Evolutionary conservation across 2,113 vertebrate genomes (phyloP), one percentile per base, ranked within the genome.

Genomic region (Gambusia holbrooki): DNA sequence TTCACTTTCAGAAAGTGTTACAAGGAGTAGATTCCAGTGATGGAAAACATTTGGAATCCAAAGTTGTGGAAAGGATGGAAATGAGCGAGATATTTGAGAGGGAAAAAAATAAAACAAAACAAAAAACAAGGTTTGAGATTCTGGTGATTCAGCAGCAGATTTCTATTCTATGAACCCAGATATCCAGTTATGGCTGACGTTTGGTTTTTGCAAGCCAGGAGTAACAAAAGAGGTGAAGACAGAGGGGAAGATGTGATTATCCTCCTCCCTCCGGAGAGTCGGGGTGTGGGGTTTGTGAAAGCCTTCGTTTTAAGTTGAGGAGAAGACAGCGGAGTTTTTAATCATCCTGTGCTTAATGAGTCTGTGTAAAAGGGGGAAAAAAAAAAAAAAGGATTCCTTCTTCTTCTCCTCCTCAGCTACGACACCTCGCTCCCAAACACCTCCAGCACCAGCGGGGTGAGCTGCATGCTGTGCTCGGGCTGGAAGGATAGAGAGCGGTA

Each of bases 361-460:
- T 69, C 33, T 72, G 77, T 74, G 3, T 42, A 68, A 13, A 37
- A 45, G 75, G 11, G 35, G 10, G 2, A 37, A 37, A 37, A 37
- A 35, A 35, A 29, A 33, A 33, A 11, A 37, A 37, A 32, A 61
- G 42, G 7, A 25, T 13, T 65, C 22, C 61, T 66, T 66, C 25
- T 54, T 66, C 27, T 60, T 64, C 15, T 74, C 58, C 14, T 25
- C 6, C 63, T 65, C 72, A 67, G 86, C 95, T 95, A 99, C 86
- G 97, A 97, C 85, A 98, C 96, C 90, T 99, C 97, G 0, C 95
- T 97, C 79, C 97, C 96, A 8, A 99, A 99, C 65, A 98, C 97
- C 82, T 99, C 98, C 10, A 99, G 94, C 71, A 99, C 96, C 0
- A 99, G 94, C 0, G 98, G 98, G 0, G 98, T 99, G 92, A 99